These are phyloP conservation scores for Hyperopisus bebe DNA, from an alignment of 2,113 vertebrate species.

Conservation along the genomic window DNA sequence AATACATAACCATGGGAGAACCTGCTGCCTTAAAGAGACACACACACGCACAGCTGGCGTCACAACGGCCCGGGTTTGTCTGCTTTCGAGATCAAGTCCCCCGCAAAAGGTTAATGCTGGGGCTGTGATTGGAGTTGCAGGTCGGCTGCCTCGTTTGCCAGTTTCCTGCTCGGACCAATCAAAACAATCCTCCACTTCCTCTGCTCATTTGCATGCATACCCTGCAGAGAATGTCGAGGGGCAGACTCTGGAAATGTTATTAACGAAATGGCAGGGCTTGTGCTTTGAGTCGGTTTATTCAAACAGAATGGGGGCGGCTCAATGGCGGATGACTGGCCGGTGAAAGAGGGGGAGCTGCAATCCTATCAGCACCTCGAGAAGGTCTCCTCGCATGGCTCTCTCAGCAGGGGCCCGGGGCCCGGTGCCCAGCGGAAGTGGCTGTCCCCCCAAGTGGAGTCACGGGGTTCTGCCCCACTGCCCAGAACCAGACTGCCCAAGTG, in stretches of 20 bases:
- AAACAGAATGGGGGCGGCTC: neutral
- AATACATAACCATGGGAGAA: neutral
- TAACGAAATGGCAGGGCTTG: neutral
- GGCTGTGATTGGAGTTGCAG: slow-evolving; percentile 20
- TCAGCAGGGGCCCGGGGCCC: neutral
- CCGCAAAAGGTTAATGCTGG: slow-evolving; percentile 7
- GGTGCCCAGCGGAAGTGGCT: neutral
- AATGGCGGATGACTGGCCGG: neutral
- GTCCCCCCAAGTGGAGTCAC: neutral
- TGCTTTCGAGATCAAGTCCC: slow-evolving; percentile 21
- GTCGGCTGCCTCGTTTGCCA: neutral
- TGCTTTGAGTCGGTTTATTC: neutral
- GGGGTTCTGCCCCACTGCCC: neutral
- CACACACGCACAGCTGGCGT: neutral
- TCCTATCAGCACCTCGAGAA: neutral
- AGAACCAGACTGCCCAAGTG: neutral
- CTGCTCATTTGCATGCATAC: slow-evolving; percentile 2
- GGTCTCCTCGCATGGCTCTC: neutral
- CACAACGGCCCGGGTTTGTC: neutral
- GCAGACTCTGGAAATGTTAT: neutral
- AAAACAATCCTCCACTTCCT: slow-evolving; percentile 17
- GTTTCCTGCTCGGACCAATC: slow-evolving; percentile 7
- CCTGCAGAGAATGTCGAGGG: neutral
- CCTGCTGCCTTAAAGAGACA: neutral
- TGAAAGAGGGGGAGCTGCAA: neutral